Evolutionary conservation across 2,797 vertebrate genomes (phyloP).

Genomic region (Schizopygopsis pylzovi): DNA sequence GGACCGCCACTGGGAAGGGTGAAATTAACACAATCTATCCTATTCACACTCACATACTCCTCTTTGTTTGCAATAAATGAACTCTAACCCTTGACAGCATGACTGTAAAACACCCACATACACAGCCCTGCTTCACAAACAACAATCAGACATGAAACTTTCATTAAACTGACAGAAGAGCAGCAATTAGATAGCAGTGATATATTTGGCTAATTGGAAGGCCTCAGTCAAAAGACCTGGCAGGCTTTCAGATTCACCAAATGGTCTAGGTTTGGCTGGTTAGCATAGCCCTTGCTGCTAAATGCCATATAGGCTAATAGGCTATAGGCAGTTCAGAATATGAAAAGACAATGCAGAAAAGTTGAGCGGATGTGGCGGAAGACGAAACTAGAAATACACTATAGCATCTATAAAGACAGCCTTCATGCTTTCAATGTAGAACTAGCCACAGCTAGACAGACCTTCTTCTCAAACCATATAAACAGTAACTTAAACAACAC

Average conservation of each 20-base stretch:
- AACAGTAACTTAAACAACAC: too few species aligned
- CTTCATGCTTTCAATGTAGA: too few species aligned
- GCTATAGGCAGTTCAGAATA: too few species aligned
- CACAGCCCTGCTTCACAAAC: background rate
- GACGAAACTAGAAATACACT: too few species aligned
- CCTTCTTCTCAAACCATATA: too few species aligned
- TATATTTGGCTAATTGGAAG: background rate
- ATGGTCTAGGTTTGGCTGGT: background rate
- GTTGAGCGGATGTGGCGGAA: too few species aligned
- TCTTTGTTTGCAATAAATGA: constrained; percentile 40
- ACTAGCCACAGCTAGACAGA: too few species aligned
- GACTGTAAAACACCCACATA: constrained; percentile 29
- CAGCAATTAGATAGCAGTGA: background rate
- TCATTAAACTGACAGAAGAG: background rate
- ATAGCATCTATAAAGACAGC: too few species aligned
- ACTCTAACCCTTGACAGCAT: constrained; percentile 16
- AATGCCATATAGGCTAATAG: background rate
- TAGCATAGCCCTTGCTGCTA: background rate
- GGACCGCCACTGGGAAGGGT: constrained; percentile 31
- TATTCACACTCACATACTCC: constrained; percentile 31
- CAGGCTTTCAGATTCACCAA: background rate
- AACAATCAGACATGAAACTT: background rate
- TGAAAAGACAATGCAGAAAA: too few species aligned
- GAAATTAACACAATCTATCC: constrained; percentile 55
- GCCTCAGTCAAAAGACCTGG: background rate